Conservation (phyloP, 2,797 vertebrate species). For the Mus minutoides region DNA sequence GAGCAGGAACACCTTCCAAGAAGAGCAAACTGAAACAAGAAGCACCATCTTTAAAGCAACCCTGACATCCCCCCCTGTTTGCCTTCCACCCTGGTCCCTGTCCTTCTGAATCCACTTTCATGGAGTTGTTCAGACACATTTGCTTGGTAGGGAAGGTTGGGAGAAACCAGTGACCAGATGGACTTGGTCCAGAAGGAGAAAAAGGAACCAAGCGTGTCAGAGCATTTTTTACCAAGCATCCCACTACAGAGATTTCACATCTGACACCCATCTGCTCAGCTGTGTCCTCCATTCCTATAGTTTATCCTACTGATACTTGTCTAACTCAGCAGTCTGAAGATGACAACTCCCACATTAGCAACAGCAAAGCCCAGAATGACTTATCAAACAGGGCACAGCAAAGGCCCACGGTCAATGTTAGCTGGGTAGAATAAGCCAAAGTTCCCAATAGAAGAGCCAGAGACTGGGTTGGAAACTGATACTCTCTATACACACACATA, state of each 20-base stretch:
- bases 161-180: not conserved
- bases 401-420: not conserved
- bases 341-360: not conserved
- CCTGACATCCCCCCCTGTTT: not conserved
- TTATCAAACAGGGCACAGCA: not conserved
- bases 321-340: conserved; percentile 10
- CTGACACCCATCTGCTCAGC: not conserved
- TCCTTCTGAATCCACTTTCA: not conserved
- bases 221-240: not conserved
- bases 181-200: not conserved
- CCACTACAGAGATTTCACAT: not conserved
- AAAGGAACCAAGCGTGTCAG: not conserved
- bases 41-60: not conserved
- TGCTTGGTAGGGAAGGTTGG: not conserved
- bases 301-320: not conserved
- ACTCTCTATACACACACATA: not conserved
- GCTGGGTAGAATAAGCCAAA: not conserved
- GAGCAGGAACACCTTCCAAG: not conserved
- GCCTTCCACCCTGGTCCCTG: not conserved
- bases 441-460: not conserved
- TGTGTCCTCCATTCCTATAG: not conserved
- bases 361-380: not conserved
- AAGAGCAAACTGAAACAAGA: not conserved
- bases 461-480: not conserved
- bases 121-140: not conserved